Percentiles rank a stretch among this genome's conserved stretches.
phyloP scores from a whole-genome alignment of 2,797 vertebrate genomes.

The Salarias fasciatus region DNA sequence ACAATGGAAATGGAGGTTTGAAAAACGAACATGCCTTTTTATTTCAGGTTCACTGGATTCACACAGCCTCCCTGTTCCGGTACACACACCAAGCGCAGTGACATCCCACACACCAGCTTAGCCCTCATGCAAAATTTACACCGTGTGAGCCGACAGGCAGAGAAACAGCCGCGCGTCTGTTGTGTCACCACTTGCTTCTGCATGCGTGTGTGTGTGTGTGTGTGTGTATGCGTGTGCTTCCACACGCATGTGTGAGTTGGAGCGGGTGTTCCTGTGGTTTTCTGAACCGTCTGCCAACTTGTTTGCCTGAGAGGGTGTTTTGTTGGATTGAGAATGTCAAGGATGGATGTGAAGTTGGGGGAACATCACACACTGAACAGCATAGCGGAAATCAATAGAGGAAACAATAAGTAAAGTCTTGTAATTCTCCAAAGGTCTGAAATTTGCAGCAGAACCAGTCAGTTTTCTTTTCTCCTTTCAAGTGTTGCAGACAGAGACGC shows the following conservation, averaged over 20 bases:
- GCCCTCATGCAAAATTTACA: slow-evolving; percentile 91
- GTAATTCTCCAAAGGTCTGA: slow-evolving; percentile 49
- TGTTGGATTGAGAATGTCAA: slow-evolving; percentile 51
- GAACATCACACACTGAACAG: slow-evolving; percentile 45
- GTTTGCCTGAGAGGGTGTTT: slow-evolving; percentile 33
- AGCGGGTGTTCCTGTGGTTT: slow-evolving; percentile 15
- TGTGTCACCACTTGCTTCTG: slow-evolving; percentile 38
- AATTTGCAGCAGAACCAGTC: slow-evolving; percentile 29
- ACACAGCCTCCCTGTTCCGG: slow-evolving; percentile 85
- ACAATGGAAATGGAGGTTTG: slow-evolving; percentile 52
- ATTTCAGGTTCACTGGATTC: slow-evolving; percentile 90
- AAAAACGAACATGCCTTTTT: slow-evolving; percentile 75
- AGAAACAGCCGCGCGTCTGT: slow-evolving; percentile 59
- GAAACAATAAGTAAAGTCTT: slow-evolving; percentile 56
- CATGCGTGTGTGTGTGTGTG: slow-evolving; percentile 1
- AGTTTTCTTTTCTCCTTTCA: slow-evolving; percentile 14
- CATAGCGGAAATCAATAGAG: slow-evolving; percentile 57
- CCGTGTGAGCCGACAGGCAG: slow-evolving; percentile 83
- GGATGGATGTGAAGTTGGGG: slow-evolving; percentile 44
- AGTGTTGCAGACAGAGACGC: slow-evolving; percentile 16
- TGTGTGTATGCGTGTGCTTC: no score
- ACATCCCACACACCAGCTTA: slow-evolving; percentile 87
- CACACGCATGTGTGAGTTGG: slow-evolving; percentile 13
- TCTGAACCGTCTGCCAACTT: slow-evolving; percentile 18
- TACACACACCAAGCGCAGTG: slow-evolving; percentile 73